Percentiles rank a stretch among this genome's conserved stretches.
These are phyloP conservation scores for Carassius carassius DNA, from an alignment of 2,113 vertebrate species.

Conservation along the genomic window DNA sequence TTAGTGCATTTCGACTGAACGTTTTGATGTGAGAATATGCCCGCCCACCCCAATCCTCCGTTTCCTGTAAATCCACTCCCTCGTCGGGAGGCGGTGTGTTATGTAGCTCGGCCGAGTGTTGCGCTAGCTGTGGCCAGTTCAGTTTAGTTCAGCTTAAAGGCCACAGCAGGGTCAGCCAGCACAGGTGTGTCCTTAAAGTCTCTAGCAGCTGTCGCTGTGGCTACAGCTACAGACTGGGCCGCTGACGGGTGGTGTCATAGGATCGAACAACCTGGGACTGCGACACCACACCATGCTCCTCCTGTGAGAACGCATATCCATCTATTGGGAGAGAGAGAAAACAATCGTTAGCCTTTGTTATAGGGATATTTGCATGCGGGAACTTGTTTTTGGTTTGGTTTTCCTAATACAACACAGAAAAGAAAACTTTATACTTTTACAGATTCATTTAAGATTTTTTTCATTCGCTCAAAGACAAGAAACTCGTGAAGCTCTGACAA, in stretches of 20 bases:
- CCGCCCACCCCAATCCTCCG: not conserved
- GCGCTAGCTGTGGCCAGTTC: slow-evolving; percentile 37
- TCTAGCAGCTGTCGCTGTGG: slow-evolving; percentile 60
- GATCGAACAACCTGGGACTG: slow-evolving; percentile 94
- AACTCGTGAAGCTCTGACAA: not conserved
- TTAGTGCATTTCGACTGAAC: slow-evolving; percentile 42
- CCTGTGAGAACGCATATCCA: slow-evolving; percentile 97
- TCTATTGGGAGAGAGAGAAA: slow-evolving; percentile 71
- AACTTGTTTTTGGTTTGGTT: not conserved
- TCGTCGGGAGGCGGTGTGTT: slow-evolving; percentile 40
- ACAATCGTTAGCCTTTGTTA: not conserved
- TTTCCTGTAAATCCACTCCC: slow-evolving; percentile 1
- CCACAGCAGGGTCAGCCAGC: slow-evolving; percentile 69
- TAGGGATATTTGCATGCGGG: not conserved
- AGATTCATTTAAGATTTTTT: not conserved
- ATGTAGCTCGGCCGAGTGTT: slow-evolving; percentile 33
- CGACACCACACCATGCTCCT: slow-evolving; percentile 95
- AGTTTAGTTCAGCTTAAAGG: slow-evolving; percentile 61
- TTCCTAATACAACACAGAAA: not conserved
- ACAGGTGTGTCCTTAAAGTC: slow-evolving; percentile 60
- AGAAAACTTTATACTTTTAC: not conserved
- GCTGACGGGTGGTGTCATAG: slow-evolving; percentile 93
- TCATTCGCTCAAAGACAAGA: not conserved
- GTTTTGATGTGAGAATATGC: slow-evolving; percentile 12
- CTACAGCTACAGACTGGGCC: slow-evolving; percentile 79